phyloP scores from a whole-genome alignment of 2,888 invertebrate genomes.

The Eristalis intricaria region DNA sequence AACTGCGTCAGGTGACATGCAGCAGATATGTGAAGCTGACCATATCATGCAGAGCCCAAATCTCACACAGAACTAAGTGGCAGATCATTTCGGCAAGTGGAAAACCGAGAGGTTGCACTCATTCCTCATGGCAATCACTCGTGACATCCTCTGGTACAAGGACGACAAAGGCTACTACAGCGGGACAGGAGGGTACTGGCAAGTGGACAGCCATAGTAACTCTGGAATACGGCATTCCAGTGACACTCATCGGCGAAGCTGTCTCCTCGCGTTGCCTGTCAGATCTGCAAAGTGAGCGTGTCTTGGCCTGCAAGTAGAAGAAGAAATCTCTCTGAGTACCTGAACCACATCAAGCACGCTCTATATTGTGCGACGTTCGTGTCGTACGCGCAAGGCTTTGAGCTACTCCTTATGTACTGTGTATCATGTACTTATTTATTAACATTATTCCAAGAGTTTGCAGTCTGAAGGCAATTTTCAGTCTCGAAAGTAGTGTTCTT shows the following conservation, averaged over 20 bases:
- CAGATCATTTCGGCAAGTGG: conserved; percentile 94
- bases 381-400: conserved; percentile 99
- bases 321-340: conserved; percentile 90
- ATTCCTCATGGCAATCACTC: conserved; percentile 98
- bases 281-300: conserved; percentile 93
- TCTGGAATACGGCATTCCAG: conserved; percentile 97
- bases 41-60: conserved; percentile 91
- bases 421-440: no score
- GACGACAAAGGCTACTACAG: conserved; percentile 90
- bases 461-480: no score
- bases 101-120: conserved; percentile 97
- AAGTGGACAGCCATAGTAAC: conserved; percentile 99
- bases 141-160: conserved; percentile 95
- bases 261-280: conserved; percentile 98
- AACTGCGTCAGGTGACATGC: conserved; percentile 99
- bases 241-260: conserved; percentile 98
- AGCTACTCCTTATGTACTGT: no score
- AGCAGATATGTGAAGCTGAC: conserved; percentile 98
- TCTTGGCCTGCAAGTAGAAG: conserved; percentile 89
- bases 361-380: conserved; percentile 99
- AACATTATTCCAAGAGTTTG: no score
- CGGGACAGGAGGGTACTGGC: conserved; percentile 99
- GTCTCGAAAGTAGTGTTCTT: no score
- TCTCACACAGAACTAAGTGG: conserved; percentile 91
- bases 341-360: conserved; percentile 93